Evolutionary conservation across 2,797 vertebrate species (phyloP), one percentile per base, ranked within the genome.

Genomic region (Synaphobranchus kaupii): DNA sequence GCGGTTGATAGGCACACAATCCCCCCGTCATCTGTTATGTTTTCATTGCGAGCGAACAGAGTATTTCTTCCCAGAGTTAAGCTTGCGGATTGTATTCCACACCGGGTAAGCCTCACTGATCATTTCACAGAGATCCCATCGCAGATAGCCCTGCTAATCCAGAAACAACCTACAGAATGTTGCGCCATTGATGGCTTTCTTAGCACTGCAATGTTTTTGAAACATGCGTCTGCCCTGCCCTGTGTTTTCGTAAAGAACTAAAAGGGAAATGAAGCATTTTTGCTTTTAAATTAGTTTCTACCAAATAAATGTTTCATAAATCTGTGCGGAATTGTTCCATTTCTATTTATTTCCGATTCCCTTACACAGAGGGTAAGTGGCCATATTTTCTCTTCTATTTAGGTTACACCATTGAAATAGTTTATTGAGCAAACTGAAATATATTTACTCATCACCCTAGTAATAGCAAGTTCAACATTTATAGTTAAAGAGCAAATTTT

Each of bases 51-150:
- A 47, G 76, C 48, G 34, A 39, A 47, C 44, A 31, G 44, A 50
- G 17, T 81, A 81, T 81, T 81, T 47, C 78, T 81, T 81, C 44
- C 78, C 47, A n/a, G 73, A 47, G 73, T 78, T 78, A 50, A 81
- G 78, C 78, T 81, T 50, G 50, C 0, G 47, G 47, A 81, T 50
- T 81, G 44, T 50, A n/a, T 50, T 48, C 78, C 39, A 25, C 47
- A n/a, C 44, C 47, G 50, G 47, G 78, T 81, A 48, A 48, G 22
- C 7, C 47, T 13, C 8, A 22, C 34, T 44, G 39, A 22, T 47
- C 34, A 81, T 81, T 50, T 50, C 9, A 80, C 68, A 34, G 7
- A 50, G 78, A 81, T 81, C n/a, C 78, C 39, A 81, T 50, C 78
- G n/a, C 4, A n/a, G 22, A 81, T 50, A 50, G 8, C 10, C 47